Conservation (phyloP, 2,888 invertebrate genomes). For the Steinernema carpocapsae region DNA sequence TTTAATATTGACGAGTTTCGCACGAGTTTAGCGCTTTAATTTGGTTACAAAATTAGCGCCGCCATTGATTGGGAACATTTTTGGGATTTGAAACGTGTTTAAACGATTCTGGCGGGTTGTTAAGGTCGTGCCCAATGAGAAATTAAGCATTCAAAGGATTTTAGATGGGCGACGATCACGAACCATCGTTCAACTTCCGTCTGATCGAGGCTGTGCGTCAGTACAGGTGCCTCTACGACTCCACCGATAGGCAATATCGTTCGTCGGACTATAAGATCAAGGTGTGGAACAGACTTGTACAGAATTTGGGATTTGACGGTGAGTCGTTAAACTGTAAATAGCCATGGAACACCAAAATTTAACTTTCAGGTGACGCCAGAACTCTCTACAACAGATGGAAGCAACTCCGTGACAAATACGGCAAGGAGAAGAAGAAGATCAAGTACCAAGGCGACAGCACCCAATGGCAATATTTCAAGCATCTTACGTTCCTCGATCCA, state of each 20-base stretch:
- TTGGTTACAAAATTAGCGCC: background rate
- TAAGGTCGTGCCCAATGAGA: no score
- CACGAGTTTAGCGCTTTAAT: constrained; percentile 1
- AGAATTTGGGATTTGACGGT: constrained; percentile 57
- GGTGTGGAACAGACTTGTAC: constrained; percentile 50
- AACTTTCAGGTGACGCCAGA: constrained; percentile 58
- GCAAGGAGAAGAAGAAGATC: constrained; percentile 62
- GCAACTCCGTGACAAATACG: constrained; percentile 64
- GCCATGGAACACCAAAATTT: no score
- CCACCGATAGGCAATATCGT: constrained; percentile 59
- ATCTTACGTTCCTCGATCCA: constrained; percentile 63
- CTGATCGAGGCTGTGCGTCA: constrained; percentile 63
- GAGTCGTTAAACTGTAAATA: no score
- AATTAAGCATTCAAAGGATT: background rate
- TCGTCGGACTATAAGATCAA: constrained; percentile 61
- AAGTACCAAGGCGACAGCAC: constrained; percentile 55
- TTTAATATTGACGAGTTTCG: constrained; percentile 5
- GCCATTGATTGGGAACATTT: no score
- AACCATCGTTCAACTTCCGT: constrained; percentile 55
- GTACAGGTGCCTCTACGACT: constrained; percentile 60
- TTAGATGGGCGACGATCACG: constrained; percentile 30
- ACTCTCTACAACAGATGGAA: constrained; percentile 61
- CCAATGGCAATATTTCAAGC: constrained; percentile 63
- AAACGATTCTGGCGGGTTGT: no score
- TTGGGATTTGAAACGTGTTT: no score